These are phyloP conservation scores for Podarcis raffonei DNA, from an alignment of 2,113 vertebrate genomes.

Conservation along the genomic window DNA sequence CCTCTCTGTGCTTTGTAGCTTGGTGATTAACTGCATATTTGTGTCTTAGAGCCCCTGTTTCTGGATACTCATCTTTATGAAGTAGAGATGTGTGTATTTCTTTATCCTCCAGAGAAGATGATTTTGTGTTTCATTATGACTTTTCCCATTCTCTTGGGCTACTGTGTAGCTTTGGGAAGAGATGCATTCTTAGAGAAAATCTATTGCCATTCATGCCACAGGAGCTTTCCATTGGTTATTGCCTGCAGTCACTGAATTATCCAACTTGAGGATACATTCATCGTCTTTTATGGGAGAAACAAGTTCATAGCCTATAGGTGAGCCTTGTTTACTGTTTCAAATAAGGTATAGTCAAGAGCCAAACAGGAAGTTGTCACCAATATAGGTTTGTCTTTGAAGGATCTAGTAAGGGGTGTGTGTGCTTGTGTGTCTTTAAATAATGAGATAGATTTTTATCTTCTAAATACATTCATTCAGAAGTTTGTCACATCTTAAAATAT, in stretches of 20 bases:
- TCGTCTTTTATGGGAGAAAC: neutral
- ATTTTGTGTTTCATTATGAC: slow-evolving; percentile 10
- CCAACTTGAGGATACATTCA: slow-evolving; percentile 16
- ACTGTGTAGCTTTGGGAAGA: slow-evolving; percentile 25
- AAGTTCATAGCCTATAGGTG: slow-evolving; percentile 44
- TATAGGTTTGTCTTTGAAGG: neutral
- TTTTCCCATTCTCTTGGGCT: neutral
- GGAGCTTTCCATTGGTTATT: fast-evolving
- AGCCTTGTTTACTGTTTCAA: neutral
- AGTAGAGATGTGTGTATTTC: neutral
- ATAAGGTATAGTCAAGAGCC: neutral
- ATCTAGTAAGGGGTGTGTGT: neutral
- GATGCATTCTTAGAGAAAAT: slow-evolving; percentile 31
- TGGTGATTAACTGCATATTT: slow-evolving; percentile 51
- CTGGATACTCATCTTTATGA: slow-evolving; percentile 1
- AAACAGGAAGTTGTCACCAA: fast-evolving
- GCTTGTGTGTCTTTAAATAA: fast-evolving
- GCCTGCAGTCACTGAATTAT: neutral
- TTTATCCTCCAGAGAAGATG: slow-evolving; percentile 6
- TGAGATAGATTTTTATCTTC: neutral
- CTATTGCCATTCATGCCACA: fast-evolving
- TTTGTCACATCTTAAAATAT: neutral
- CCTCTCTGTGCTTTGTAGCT: slow-evolving; percentile 33
- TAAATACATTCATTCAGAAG: neutral
- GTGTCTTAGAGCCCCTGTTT: slow-evolving; percentile 16